Percentiles rank a stretch among this genome's conserved stretches.
These are phyloP conservation scores for cat (Felis catus) DNA, from an alignment of 2,113 vertebrate genomes.

Conservation along the genomic window DNA sequence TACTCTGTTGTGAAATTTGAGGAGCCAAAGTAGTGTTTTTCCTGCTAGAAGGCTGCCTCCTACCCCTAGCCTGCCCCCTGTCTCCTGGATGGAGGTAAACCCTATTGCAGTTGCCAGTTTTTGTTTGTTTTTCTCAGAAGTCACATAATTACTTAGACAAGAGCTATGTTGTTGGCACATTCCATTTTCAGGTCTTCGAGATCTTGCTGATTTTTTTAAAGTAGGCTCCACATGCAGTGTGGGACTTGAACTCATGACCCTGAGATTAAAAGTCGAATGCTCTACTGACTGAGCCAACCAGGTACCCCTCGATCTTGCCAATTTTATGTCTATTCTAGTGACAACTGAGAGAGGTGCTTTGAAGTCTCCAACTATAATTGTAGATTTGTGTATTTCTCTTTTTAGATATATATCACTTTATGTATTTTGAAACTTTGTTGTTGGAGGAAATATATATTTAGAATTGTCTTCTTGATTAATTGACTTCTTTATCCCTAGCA, in stretches of 20 bases:
- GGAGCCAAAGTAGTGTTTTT: background rate
- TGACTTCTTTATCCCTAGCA: background rate
- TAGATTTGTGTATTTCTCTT: background rate
- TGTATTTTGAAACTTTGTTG: constrained; percentile 5
- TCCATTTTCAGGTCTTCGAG: background rate
- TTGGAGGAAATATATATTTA: background rate
- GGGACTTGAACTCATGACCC: background rate
- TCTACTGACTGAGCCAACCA: background rate
- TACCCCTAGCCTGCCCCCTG: too few relatives aligned
- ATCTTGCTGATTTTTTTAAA: background rate
- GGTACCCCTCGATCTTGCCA: background rate
- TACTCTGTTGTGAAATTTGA: background rate
- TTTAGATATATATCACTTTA: background rate
- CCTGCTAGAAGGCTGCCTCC: background rate
- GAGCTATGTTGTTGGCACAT: background rate
- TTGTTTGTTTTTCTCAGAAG: background rate
- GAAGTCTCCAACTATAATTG: background rate
- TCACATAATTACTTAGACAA: background rate
- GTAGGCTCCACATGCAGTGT: background rate
- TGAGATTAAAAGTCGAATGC: background rate
- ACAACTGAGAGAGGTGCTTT: background rate
- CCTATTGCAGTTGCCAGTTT: background rate
- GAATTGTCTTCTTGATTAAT: constrained; percentile 5
- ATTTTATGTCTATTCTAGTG: background rate
- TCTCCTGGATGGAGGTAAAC: background rate